Percentiles rank a stretch among this genome's conserved stretches.
Evolutionary conservation across 2,113 vertebrate genomes (phyloP).

Genomic region (Crocuta crocuta): DNA sequence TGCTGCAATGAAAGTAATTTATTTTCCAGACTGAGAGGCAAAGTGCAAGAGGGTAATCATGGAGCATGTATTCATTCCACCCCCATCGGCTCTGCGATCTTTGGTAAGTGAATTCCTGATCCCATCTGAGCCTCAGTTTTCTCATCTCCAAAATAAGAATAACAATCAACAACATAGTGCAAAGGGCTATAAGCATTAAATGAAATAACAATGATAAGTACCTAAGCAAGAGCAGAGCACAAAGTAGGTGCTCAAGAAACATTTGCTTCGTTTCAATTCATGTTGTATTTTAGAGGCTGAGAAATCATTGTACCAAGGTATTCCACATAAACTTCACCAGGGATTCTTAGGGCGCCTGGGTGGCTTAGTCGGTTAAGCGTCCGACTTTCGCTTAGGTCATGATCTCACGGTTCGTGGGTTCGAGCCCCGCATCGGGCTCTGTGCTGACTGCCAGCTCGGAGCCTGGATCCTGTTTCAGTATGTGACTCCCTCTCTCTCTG

Average conservation of each 20-base stretch:
- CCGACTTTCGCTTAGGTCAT: too few species aligned
- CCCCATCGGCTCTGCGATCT: neutral
- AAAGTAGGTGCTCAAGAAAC: neutral
- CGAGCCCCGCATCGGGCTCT: too few species aligned
- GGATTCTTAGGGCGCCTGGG: neutral
- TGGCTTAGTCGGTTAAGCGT: too few species aligned
- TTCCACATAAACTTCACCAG: neutral
- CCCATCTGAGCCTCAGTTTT: neutral
- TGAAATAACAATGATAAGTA: neutral
- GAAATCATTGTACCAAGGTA: neutral
- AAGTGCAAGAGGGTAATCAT: neutral
- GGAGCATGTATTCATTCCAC: neutral
- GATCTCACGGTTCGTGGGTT: too few species aligned
- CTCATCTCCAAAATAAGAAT: conserved; percentile 33
- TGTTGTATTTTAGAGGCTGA: neutral
- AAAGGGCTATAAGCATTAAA: neutral
- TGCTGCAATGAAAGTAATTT: conserved; percentile 21
- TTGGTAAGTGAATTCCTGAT: neutral
- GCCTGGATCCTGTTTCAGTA: too few species aligned
- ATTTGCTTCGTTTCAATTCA: neutral
- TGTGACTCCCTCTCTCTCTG: too few species aligned
- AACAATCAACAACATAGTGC: neutral
- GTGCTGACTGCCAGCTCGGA: too few species aligned
- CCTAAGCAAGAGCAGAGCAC: neutral
- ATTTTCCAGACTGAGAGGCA: conserved; percentile 25